A percentile compares a stretch with the other conserved stretches of the same genome.
phyloP scores from a whole-genome alignment of 2,888 invertebrate genomes.

The Seira musarum region DNA sequence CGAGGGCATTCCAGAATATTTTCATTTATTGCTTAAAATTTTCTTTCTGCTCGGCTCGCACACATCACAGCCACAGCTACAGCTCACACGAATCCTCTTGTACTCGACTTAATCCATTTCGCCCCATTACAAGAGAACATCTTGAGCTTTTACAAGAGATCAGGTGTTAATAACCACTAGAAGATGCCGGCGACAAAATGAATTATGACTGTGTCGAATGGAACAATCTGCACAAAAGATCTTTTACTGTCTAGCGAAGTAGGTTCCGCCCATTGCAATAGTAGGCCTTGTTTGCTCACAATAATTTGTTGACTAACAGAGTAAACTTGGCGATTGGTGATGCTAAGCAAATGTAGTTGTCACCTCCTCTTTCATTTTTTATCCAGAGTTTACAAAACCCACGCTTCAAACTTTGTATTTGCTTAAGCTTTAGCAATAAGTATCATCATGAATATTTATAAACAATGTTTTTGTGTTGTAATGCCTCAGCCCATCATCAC shows the following conservation, averaged over 20 bases:
- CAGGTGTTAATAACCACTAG: slow-evolving; percentile 30
- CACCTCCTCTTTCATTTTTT: neutral
- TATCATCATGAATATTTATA: no score
- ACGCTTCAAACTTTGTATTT: neutral
- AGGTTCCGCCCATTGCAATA: neutral
- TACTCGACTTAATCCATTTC: neutral
- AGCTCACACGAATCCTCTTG: no score
- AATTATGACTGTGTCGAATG: slow-evolving; percentile 23
- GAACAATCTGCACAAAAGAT: slow-evolving; percentile 30
- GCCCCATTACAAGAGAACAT: neutral
- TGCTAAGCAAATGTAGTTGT: neutral
- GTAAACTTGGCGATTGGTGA: slow-evolving; percentile 24
- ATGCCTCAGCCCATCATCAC: no score
- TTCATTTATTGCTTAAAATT: no score
- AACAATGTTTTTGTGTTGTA: no score
- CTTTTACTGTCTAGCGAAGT: slow-evolving; percentile 12
- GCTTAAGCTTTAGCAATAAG: neutral
- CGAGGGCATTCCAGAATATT: no score
- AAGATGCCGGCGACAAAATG: slow-evolving; percentile 48
- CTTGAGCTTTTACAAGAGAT: neutral
- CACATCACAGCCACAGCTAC: slow-evolving; percentile 5
- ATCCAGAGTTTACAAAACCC: neutral
- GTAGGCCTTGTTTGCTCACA: neutral
- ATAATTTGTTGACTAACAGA: slow-evolving; percentile 31
- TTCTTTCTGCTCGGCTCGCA: no score